Percentiles rank a stretch among this genome's conserved stretches.
Evolutionary conservation across 2,888 invertebrate genomes (phyloP).

Genomic region (Erpobdella octoculata): DNA sequence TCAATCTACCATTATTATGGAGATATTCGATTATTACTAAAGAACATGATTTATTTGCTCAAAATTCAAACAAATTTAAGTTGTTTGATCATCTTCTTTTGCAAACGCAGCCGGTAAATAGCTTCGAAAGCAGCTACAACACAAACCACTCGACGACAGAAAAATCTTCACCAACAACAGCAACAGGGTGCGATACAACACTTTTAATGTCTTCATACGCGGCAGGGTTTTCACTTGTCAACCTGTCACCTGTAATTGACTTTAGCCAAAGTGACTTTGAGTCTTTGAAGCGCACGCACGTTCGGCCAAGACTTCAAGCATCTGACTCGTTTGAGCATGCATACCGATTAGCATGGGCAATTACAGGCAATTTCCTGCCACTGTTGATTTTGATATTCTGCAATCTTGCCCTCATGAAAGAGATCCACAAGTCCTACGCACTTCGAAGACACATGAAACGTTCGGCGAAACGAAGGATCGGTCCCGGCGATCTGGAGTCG

Average conservation of each 20-base stretch:
- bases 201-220: not conserved
- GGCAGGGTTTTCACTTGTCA: not conserved
- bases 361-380: slow-evolving; percentile 39
- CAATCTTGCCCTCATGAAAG: slow-evolving; percentile 36
- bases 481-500: slow-evolving; percentile 33
- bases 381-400: slow-evolving; percentile 38
- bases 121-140: not conserved
- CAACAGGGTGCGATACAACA: not conserved
- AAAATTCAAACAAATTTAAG: not conserved
- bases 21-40: slow-evolving; percentile 28
- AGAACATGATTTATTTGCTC: not conserved
- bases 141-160: not conserved
- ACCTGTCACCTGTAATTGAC: not conserved
- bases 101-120: not conserved
- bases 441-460: slow-evolving; percentile 43
- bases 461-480: slow-evolving; percentile 19
- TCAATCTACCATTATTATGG: slow-evolving; percentile 41
- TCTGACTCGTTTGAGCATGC: slow-evolving; percentile 37
- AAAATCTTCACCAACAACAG: not conserved
- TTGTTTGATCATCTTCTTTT: not conserved
- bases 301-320: not conserved
- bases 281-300: not conserved
- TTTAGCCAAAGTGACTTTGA: too few relatives aligned
- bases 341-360: slow-evolving; percentile 38
- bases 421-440: slow-evolving; percentile 40